phyloP scores from a whole-genome alignment of 2,797 vertebrate species.

The Spatula clypeata region DNA sequence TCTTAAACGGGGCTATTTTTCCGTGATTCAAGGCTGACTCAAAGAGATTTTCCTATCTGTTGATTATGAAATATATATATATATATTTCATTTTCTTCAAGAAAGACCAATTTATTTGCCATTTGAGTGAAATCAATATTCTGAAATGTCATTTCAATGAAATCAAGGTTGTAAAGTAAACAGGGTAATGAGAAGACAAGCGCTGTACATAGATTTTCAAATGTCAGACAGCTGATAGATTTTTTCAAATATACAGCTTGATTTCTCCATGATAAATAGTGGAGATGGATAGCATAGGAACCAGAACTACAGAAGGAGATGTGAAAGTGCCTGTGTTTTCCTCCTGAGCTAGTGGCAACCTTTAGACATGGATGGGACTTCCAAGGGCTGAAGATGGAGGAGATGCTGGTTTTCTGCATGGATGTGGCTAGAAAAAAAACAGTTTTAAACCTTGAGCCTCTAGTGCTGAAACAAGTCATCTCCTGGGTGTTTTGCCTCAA shows the following conservation, averaged over 20 bases:
- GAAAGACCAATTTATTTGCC: constrained; percentile 20
- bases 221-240: background rate
- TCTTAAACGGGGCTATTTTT: constrained; percentile 38
- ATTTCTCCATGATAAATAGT: background rate
- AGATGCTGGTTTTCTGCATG: background rate
- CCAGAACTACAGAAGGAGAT: background rate
- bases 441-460: background rate
- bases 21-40: background rate
- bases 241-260: background rate
- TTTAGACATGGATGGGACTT: background rate
- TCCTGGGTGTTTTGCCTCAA: background rate
- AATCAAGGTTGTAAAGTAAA: constrained; percentile 41
- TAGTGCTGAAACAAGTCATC: background rate
- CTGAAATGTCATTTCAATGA: constrained; percentile 38
- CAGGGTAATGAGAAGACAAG: constrained; percentile 17
- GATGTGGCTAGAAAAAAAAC: background rate
- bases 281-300: background rate
- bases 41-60: constrained; percentile 19
- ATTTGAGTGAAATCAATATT: constrained; percentile 18
- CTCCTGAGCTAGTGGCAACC: background rate
- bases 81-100: constrained; percentile 5
- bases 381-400: background rate
- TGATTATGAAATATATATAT: background rate
- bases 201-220: background rate
- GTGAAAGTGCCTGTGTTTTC: background rate